Base-by-base conservation (phyloP, 1,140 invertebrate species). In the Aricia agestis region DNA sequence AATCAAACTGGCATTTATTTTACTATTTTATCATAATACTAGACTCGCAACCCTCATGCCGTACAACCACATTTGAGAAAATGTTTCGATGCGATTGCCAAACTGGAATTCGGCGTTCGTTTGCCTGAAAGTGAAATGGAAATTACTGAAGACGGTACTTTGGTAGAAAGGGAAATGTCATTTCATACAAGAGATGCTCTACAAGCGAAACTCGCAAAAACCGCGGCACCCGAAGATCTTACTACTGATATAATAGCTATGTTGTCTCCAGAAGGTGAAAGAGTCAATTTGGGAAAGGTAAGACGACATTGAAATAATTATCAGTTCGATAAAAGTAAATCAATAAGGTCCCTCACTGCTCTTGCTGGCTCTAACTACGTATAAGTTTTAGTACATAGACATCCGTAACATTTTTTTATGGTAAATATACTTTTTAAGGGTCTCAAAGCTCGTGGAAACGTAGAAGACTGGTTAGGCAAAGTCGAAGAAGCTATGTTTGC, bases 31-130 rank as follows among this genome's bases (percentile, higher is more conserved):
- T 2, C 10, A 15, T 13, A 13, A 52, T 71, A 89, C 42, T 86
- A 96, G 93, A 97, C 96, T 0, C 93, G 95, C 73, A 97, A 97
- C 87, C 96, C 97, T 0, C 95, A 96, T 74, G 96, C 96, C 1
- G 96, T 98, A 0, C 97, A 98, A 82, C 96, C 96, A 10, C 96
- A 98, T 92, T 90, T 98, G 18, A 93, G 96, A 66, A 98, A 98
- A 88, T 98, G 97, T 80, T 98, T 98, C 85, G 97, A 98, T 86
- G 97, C 95, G 1, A 96, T 97, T 57, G 93, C 94, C 15, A 94
- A 95, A 69, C 87, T 98, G 18, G 96, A 97, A 81, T 97, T 98
- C 85, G 96, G 94, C 11, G 85, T 88, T 4, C 82, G 82, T 66
- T 57, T 88, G 70, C 92, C 92, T 41, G 93, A 93, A 68, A 93